Percentiles rank a stretch among this genome's conserved stretches.
phyloP scores from a whole-genome alignment of 2,888 invertebrate species.

The Brachyopa scutellaris region DNA sequence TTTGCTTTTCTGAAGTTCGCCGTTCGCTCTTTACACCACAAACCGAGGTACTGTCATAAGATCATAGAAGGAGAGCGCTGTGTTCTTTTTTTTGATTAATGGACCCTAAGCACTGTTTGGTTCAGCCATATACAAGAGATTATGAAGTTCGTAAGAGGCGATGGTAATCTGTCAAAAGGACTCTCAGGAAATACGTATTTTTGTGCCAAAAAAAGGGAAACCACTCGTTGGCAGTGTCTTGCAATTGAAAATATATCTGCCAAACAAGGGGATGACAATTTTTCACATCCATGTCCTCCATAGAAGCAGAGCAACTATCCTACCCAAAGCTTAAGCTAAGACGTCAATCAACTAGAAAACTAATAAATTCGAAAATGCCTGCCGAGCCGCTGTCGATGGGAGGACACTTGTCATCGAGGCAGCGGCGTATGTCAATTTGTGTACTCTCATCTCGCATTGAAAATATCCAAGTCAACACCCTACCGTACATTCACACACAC shows the following conservation, averaged over 20 bases:
- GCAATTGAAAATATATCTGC: too few relatives aligned
- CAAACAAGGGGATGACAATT: background rate
- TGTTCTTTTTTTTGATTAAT: slow-evolving; percentile 53
- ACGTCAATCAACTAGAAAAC: slow-evolving; percentile 70
- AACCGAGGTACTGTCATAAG: slow-evolving; percentile 62
- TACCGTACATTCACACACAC: slow-evolving; percentile 11
- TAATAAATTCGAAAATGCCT: slow-evolving; percentile 44
- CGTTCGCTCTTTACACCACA: background rate
- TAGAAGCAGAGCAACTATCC: too few relatives aligned
- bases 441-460: slow-evolving; percentile 46
- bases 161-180: slow-evolving; percentile 33
- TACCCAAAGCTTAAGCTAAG: slow-evolving; percentile 49
- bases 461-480: slow-evolving; percentile 64
- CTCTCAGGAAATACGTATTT: slow-evolving; percentile 42
- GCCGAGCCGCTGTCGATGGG: slow-evolving; percentile 20
- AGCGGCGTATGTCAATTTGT: slow-evolving; percentile 65
- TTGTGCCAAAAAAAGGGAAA: background rate
- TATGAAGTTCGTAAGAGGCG: slow-evolving; percentile 26
- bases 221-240: slow-evolving; percentile 29
- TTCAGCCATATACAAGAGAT: slow-evolving; percentile 7
- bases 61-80: slow-evolving; percentile 15
- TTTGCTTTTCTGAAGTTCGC: too few relatives aligned
- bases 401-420: slow-evolving; percentile 47
- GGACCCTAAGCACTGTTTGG: slow-evolving; percentile 28
- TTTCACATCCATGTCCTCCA: too few relatives aligned